Evolutionary conservation across 1,140 invertebrate genomes (phyloP).

Genomic region (Hydropsyche tenuis): DNA sequence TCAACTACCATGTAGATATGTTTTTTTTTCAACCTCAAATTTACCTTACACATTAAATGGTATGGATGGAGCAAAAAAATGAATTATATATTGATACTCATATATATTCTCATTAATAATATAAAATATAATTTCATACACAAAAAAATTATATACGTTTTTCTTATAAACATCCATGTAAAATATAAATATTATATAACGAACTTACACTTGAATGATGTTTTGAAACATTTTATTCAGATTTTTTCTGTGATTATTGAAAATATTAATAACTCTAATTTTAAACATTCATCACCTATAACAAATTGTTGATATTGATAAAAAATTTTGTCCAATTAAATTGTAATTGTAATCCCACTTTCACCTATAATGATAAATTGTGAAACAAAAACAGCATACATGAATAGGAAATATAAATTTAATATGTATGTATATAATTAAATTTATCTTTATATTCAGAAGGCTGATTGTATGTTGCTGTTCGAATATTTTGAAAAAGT

Average conservation of each 20-base stretch:
- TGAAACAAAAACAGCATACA: neutral
- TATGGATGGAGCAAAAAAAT: too few species aligned
- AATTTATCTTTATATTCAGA: slow-evolving; percentile 16
- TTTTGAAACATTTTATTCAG: too few species aligned
- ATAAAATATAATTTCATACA: neutral
- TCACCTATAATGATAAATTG: neutral
- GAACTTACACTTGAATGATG: too few species aligned
- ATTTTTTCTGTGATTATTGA: too few species aligned
- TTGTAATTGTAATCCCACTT: neutral
- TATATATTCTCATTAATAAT: too few species aligned
- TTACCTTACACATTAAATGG: too few species aligned
- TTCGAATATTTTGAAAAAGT: slow-evolving; percentile 18
- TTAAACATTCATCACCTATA: too few species aligned
- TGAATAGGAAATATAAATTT: neutral
- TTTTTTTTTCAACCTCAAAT: too few species aligned
- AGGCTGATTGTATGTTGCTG: slow-evolving; percentile 23
- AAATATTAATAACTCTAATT: too few species aligned
- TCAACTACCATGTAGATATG: too few species aligned
- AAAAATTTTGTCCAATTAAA: neutral
- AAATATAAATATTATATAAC: too few species aligned
- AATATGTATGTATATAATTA: neutral
- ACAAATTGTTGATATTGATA: neutral
- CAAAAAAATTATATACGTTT: neutral
- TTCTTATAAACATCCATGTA: neutral
- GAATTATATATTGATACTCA: too few species aligned